Evolutionary conservation across 2,113 vertebrate genomes (phyloP), one percentile per base, ranked within the genome.

Genomic region (Xiphophorus couchianus): DNA sequence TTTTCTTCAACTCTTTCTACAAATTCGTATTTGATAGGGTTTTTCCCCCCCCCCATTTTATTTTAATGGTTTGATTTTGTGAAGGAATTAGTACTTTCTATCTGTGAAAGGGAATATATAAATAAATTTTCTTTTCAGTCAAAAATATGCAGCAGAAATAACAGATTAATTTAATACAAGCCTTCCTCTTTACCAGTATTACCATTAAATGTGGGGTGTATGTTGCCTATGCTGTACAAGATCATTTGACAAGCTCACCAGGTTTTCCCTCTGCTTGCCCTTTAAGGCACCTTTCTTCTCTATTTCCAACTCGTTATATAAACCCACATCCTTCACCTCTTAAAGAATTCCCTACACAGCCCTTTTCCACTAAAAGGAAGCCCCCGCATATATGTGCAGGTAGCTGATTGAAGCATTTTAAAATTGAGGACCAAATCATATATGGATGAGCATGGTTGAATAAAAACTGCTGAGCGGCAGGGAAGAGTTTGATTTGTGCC

Each of bases 381-480:
- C 58, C 68, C 33, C 71, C 61, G 60, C 62, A 54, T 37, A 61
- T 80, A 37, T 60, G 62, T 77, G 67, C 71, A 81, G 66, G 68
- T 74, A 66, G 74, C 79, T 71, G 51, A 87, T 69, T 74, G 76
- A 87, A 62, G 73, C 42, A 58, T 61, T 74, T 78, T 30, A 73
- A 63, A 76, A 31, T 30, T 42, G 39, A 44, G 31, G 33, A 64
- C 33, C 81, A 68, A 81, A 78, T 80, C n/a, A 63, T 54, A 37
- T 25, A 65, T 25, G 71, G 9, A 71, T 74, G 71, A 37, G 63
- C 42, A 63, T 58, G 48, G 10, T 29, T 66, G 14, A 67, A 72
- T 71, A 48, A 73, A 77, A 80, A 78, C 63, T 80, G 83, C 79
- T 69, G 66, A 77, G 76, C 44, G 63, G 69, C 70, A 66, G 75